Percentiles rank a stretch among this genome's conserved stretches.
phyloP scores from a whole-genome alignment of 2,113 vertebrate species.

The Chrysochloris asiatica region DNA sequence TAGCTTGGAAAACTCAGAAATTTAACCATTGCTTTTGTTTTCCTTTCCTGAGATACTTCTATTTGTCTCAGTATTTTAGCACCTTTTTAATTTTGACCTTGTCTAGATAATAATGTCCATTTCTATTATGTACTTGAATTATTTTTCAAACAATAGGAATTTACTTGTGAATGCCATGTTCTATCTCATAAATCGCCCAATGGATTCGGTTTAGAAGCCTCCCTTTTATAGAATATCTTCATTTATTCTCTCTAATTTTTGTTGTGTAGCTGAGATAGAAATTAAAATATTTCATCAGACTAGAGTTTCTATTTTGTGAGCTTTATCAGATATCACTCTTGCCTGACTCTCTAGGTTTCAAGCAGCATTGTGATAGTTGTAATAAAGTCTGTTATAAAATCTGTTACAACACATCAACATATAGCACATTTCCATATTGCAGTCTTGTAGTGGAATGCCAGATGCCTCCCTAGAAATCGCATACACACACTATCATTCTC shows the following conservation, averaged over 20 bases:
- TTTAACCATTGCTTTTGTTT: neutral
- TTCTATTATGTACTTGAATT: neutral
- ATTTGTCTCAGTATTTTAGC: neutral
- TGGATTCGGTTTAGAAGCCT: neutral
- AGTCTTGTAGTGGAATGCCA: neutral
- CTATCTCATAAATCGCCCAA: neutral
- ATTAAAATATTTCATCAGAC: neutral
- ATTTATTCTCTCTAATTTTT: neutral
- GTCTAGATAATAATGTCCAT: neutral
- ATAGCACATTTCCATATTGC: constrained; percentile 48
- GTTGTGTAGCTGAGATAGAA: neutral
- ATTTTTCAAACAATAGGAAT: neutral
- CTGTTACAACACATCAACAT: constrained; percentile 37
- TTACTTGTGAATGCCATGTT: neutral
- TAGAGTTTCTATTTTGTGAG: constrained; percentile 16
- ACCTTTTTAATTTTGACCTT: neutral
- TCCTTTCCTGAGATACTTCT: neutral
- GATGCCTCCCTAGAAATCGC: constrained; percentile 25
- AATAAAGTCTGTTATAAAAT: constrained; percentile 65
- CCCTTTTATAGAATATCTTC: neutral
- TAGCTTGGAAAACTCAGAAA: neutral
- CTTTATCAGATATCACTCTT: neutral
- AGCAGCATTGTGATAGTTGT: constrained; percentile 17
- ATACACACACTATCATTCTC: neutral
- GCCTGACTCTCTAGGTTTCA: constrained; percentile 43